Evolutionary conservation across 2,888 invertebrate species (phyloP).

Genomic region (Sphinx pinastri): DNA sequence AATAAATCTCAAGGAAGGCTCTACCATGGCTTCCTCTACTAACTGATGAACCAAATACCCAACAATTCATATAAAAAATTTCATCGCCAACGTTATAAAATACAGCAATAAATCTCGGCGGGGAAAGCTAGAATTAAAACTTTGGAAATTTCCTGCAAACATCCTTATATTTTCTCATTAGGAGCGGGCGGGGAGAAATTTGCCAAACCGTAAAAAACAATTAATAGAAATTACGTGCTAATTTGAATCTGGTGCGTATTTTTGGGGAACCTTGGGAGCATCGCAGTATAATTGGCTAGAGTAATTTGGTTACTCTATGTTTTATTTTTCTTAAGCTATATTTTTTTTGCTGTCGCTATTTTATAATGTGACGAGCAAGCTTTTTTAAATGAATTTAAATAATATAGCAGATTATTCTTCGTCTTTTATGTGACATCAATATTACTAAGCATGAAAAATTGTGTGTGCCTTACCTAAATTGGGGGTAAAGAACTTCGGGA

Average conservation of each 20-base stretch:
- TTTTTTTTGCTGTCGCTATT: too few relatives aligned
- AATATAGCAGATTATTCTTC: too few relatives aligned
- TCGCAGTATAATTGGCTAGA: background rate
- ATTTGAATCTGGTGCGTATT: conserved; percentile 38
- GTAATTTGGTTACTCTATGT: background rate
- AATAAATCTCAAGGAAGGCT: too few relatives aligned
- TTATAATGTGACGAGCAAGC: too few relatives aligned
- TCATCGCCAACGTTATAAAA: conserved; percentile 4
- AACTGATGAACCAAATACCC: background rate
- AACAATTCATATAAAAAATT: background rate
- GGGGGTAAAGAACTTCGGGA: too few relatives aligned
- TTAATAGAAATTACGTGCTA: conserved; percentile 51
- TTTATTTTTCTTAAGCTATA: too few relatives aligned
- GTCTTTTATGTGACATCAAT: too few relatives aligned
- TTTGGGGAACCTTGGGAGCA: background rate
- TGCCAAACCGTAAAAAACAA: conserved; percentile 43
- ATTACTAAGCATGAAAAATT: too few relatives aligned
- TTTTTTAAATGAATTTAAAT: too few relatives aligned
- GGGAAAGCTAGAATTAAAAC: conserved; percentile 49
- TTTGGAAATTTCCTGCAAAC: conserved; percentile 47
- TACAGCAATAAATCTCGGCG: conserved; percentile 11
- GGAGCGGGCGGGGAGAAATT: conserved; percentile 33
- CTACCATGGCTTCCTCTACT: background rate
- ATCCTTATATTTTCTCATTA: conserved; percentile 55
- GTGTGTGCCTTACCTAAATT: too few relatives aligned